Percentiles rank a stretch among this genome's conserved stretches.
Evolutionary conservation across 2,888 invertebrate species (phyloP).

Genomic region (Platerodrilus igneus): DNA sequence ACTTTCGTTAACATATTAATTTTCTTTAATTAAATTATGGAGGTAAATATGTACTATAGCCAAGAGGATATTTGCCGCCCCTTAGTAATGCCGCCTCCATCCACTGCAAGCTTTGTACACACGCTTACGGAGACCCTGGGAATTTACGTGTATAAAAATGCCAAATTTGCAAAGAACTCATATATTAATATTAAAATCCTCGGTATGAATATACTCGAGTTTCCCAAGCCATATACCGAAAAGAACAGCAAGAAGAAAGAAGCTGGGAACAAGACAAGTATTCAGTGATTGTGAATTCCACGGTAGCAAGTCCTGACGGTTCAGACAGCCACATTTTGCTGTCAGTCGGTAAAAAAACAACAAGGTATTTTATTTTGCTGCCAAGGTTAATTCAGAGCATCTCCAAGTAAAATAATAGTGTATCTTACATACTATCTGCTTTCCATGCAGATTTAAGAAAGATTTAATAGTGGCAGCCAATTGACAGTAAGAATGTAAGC

Average conservation of each 20-base stretch:
- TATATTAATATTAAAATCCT: too few species aligned
- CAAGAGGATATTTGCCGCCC: too few species aligned
- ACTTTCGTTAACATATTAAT: too few species aligned
- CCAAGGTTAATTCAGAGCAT: constrained; percentile 49
- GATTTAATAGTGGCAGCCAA: constrained; percentile 44
- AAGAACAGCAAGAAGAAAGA: constrained; percentile 17
- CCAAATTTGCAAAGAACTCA: too few species aligned
- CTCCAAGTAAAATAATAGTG: constrained; percentile 47
- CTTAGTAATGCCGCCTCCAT: too few species aligned
- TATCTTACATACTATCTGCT: constrained; percentile 43
- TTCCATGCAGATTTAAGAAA: constrained; percentile 36
- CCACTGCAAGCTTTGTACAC: too few species aligned
- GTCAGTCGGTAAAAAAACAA: constrained; percentile 38
- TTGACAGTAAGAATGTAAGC: constrained; percentile 28
- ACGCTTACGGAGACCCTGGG: too few species aligned
- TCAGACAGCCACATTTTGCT: constrained; percentile 48
- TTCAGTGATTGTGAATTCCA: constrained; percentile 40
- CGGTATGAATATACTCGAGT: constrained; percentile 13
- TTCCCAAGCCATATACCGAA: constrained; percentile 14
- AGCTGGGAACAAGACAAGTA: constrained; percentile 35
- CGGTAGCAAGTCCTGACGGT: constrained; percentile 41
- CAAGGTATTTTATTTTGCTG: constrained; percentile 47
- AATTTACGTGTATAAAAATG: too few species aligned
- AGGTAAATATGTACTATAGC: too few species aligned
- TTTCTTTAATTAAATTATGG: too few species aligned